Evolutionary conservation across 2,888 invertebrate species (phyloP).

Genomic region (Mechanitis mazaeus): DNA sequence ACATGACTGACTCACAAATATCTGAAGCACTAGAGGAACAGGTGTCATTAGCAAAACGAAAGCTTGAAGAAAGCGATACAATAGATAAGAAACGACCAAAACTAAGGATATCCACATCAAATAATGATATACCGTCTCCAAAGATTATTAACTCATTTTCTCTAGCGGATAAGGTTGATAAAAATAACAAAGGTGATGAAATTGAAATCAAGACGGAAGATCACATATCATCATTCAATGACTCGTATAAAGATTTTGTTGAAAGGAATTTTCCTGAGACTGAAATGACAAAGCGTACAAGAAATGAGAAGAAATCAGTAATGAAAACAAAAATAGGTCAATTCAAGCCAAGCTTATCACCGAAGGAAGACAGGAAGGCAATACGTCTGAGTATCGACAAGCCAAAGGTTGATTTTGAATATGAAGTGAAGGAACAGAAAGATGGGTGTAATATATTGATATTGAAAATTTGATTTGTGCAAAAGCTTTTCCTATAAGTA

Average conservation of each 20-base stretch:
- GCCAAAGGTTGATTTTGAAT: slow-evolving; percentile 37
- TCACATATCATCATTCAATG: slow-evolving; percentile 47
- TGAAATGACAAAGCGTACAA: slow-evolving; percentile 31
- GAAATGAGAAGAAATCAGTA: slow-evolving; percentile 12
- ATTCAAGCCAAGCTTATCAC: slow-evolving; percentile 35
- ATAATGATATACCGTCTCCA: slow-evolving; percentile 20
- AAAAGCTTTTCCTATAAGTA: too few relatives aligned
- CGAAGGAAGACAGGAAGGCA: neutral
- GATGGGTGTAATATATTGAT: slow-evolving; percentile 65
- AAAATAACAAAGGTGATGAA: slow-evolving; percentile 1
- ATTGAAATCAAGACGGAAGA: slow-evolving; percentile 19
- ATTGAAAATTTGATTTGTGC: slow-evolving; percentile 44
- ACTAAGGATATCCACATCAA: neutral
- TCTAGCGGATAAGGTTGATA: slow-evolving; percentile 25
- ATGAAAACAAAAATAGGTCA: slow-evolving; percentile 55
- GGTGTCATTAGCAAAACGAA: neutral
- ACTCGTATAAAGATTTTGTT: slow-evolving; percentile 55
- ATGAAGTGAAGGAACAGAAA: slow-evolving; percentile 59
- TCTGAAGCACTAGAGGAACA: slow-evolving; percentile 32
- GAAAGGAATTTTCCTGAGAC: slow-evolving; percentile 34
- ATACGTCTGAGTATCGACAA: slow-evolving; percentile 24
- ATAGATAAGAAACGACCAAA: slow-evolving; percentile 9
- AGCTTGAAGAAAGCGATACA: neutral
- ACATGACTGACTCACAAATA: slow-evolving; percentile 41
- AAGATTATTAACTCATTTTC: slow-evolving; percentile 32